These are phyloP conservation scores for Platygyra sinensis DNA, from an alignment of 64 coral and sea anemone genomes.

Conservation along the genomic window DNA sequence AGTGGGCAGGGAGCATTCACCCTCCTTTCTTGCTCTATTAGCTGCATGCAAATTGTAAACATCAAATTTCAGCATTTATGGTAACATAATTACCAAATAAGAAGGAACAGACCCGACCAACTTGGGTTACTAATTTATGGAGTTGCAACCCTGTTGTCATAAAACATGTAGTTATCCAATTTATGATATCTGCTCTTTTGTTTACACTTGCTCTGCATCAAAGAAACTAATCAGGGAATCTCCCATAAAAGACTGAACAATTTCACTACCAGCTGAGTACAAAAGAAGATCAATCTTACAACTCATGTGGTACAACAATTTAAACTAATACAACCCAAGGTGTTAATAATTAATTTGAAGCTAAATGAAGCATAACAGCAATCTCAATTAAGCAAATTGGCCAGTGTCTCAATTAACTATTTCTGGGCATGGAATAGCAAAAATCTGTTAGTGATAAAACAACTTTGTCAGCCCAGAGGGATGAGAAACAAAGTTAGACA, in stretches of 20 bases:
- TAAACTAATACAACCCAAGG: neutral
- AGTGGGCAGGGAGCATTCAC: too few species aligned
- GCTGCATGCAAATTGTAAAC: neutral
- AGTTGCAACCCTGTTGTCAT: neutral
- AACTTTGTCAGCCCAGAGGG: neutral
- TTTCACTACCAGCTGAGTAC: neutral
- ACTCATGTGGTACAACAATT: neutral
- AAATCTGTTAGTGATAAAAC: neutral
- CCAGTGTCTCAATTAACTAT: neutral
- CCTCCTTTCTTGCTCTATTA: neutral
- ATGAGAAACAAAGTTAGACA: neutral
- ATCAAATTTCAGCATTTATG: too few species aligned
- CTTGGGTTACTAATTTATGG: too few species aligned
- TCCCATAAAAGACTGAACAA: constrained; percentile 8
- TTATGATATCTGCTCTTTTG: neutral
- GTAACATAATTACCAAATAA: too few species aligned
- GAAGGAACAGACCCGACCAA: too few species aligned
- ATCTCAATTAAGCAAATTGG: neutral
- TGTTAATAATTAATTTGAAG: neutral
- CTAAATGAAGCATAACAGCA: neutral
- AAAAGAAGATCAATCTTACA: neutral
- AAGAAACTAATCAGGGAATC: neutral
- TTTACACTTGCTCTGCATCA: neutral
- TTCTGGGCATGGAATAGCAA: neutral
- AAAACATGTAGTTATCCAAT: neutral